phyloP scores from a whole-genome alignment of 2,797 vertebrate genomes.

The Novumbra hubbsi region DNA sequence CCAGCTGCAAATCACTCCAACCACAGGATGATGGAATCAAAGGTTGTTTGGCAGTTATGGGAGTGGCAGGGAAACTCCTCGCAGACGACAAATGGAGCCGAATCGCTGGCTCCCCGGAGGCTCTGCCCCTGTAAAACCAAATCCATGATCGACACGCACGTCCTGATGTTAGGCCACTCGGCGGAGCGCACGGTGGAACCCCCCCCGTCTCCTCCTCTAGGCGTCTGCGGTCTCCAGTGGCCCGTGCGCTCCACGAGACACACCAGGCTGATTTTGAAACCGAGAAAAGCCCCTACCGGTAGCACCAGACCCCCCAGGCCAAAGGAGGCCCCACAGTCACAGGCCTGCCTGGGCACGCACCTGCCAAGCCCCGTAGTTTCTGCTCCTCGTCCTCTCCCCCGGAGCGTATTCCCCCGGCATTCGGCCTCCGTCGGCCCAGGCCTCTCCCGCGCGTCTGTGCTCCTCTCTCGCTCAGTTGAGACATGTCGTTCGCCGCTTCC shows the following conservation, averaged over 20 bases:
- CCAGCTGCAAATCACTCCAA: conserved; percentile 31
- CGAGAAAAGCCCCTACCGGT: conserved; percentile 47
- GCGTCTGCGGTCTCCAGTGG: conserved; percentile 63
- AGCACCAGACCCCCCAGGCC: conserved; percentile 48
- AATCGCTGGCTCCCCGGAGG: background rate
- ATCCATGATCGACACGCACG: background rate
- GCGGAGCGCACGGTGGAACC: conserved; percentile 64
- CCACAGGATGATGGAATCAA: background rate
- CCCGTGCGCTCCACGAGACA: conserved; percentile 49
- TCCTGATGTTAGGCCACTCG: conserved; percentile 42
- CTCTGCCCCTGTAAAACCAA: background rate
- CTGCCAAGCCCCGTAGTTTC: conserved; percentile 68
- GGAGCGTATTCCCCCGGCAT: conserved; percentile 72
- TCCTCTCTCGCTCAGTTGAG: conserved; percentile 61
- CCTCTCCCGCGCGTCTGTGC: conserved; percentile 54
- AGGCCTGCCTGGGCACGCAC: conserved; percentile 71
- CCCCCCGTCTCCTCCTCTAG: conserved; percentile 64
- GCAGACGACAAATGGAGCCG: background rate
- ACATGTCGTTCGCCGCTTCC: conserved; percentile 67
- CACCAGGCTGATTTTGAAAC: conserved; percentile 57
- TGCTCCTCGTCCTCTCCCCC: conserved; percentile 56
- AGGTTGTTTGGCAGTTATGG: background rate
- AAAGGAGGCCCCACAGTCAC: conserved; percentile 63
- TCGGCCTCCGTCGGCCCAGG: conserved; percentile 50
- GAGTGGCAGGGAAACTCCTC: background rate